Evolutionary conservation across 2,113 vertebrate species (phyloP).

Genomic region (Halcyon senegalensis): DNA sequence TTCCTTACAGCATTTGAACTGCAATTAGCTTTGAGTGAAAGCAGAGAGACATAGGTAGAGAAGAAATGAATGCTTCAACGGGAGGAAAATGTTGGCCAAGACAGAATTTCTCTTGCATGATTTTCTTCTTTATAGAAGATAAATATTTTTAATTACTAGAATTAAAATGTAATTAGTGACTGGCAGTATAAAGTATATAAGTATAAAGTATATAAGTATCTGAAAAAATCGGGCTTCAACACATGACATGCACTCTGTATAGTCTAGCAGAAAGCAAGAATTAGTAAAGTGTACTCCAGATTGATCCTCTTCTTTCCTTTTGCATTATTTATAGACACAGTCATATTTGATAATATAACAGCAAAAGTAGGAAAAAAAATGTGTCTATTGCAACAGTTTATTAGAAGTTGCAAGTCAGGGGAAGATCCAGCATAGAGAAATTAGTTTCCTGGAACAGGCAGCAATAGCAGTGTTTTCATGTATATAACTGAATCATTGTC

Average conservation of each 20-base stretch:
- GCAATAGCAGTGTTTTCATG: not conserved
- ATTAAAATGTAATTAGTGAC: not conserved
- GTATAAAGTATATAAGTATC: not conserved
- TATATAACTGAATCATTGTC: not conserved
- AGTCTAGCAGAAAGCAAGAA: not conserved
- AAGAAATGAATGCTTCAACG: not conserved
- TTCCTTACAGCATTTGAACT: not conserved
- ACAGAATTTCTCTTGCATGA: not conserved
- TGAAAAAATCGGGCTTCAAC: not conserved
- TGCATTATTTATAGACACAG: not conserved
- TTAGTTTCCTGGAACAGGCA: not conserved
- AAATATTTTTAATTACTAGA: not conserved
- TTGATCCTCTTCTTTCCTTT: not conserved
- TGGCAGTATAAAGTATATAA: not conserved
- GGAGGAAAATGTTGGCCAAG: not conserved
- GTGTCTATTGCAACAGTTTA: not conserved
- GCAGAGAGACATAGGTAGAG: not conserved
- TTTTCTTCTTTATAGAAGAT: not conserved
- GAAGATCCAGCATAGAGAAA: not conserved
- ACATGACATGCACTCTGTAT: not conserved
- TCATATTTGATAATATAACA: not conserved
- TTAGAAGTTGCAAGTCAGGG: not conserved
- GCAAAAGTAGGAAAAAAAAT: not conserved
- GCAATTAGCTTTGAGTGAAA: not conserved
- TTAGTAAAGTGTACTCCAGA: not conserved